phyloP scores from a whole-genome alignment of 2,888 invertebrate species.

The Hipparchia sbordonii region DNA sequence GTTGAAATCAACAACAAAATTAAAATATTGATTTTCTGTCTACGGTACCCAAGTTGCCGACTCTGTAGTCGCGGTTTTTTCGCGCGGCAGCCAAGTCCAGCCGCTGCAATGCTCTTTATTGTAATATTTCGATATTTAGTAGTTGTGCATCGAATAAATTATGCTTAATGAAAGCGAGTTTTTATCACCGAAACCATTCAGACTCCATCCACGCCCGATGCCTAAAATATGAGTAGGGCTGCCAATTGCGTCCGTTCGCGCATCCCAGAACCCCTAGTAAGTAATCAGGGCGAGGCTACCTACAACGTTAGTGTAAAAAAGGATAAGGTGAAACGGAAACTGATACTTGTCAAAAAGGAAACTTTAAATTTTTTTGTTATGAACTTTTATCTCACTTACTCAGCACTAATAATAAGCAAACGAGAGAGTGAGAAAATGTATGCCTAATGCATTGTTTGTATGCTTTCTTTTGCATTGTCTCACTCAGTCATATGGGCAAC shows the following conservation, averaged over 20 bases:
- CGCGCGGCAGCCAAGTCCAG: slow-evolving; percentile 53
- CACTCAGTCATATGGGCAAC: too few relatives aligned
- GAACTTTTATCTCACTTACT: too few relatives aligned
- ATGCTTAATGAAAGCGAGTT: slow-evolving; percentile 58
- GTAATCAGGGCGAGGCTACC: neutral
- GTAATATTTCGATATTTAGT: slow-evolving; percentile 72
- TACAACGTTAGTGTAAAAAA: too few relatives aligned
- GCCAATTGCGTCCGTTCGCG: neutral
- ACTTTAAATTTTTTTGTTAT: too few relatives aligned
- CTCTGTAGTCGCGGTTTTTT: slow-evolving; percentile 51
- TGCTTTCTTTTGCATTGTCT: too few relatives aligned
- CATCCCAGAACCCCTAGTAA: neutral
- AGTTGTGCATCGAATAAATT: slow-evolving; percentile 66
- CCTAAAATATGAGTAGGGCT: slow-evolving; percentile 53
- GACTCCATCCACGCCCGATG: slow-evolving; percentile 56
- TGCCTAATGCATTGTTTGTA: too few relatives aligned
- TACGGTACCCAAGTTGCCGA: slow-evolving; percentile 40
- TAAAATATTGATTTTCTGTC: slow-evolving; percentile 30
- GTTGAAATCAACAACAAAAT: too few relatives aligned
- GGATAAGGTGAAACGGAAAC: too few relatives aligned
- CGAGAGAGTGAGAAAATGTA: too few relatives aligned
- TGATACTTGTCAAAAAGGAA: too few relatives aligned
- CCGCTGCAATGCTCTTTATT: slow-evolving; percentile 66
- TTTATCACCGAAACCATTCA: slow-evolving; percentile 63
- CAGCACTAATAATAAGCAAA: too few relatives aligned